These are phyloP conservation scores for Margarornis squamiger DNA, from an alignment of 2,797 vertebrate genomes.

Conservation along the genomic window DNA sequence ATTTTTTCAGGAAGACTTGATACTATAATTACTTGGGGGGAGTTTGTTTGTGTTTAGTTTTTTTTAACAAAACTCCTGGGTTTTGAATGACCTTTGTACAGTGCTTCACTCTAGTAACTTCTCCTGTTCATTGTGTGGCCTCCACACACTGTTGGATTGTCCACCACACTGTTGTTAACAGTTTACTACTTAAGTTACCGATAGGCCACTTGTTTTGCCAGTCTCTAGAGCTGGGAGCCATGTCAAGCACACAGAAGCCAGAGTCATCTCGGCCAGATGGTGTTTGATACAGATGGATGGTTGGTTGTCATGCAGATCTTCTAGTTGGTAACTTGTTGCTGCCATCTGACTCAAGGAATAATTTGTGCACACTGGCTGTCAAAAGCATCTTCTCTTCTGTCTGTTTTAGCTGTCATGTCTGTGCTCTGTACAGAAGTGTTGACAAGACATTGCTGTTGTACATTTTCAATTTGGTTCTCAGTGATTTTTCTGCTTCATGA, in stretches of 20 bases:
- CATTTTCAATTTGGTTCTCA: constrained; percentile 84
- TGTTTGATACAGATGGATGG: constrained; percentile 83
- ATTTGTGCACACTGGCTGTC: constrained; percentile 84
- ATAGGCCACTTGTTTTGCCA: constrained; percentile 81
- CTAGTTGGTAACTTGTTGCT: constrained; percentile 85
- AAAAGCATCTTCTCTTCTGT: constrained; percentile 86
- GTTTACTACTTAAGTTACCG: constrained; percentile 73
- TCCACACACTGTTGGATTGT: constrained; percentile 54
- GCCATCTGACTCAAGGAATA: constrained; percentile 85
- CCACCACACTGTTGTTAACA: constrained; percentile 69
- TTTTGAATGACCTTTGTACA: background rate
- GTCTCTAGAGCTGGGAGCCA: constrained; percentile 77
- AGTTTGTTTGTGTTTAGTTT: background rate
- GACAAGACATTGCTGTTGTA: constrained; percentile 86
- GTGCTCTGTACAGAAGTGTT: constrained; percentile 86
- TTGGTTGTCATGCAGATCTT: constrained; percentile 85
- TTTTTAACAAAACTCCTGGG: background rate
- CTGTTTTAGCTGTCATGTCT: constrained; percentile 86
- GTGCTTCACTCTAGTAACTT: background rate
- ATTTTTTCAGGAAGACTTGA: background rate
- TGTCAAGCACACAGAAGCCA: constrained; percentile 81
- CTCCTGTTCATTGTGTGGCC: constrained; percentile 40
- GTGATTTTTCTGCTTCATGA: constrained; percentile 78
- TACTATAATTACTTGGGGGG: background rate
- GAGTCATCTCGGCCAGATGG: constrained; percentile 82